These are phyloP conservation scores for Drosophila macrospina DNA, from an alignment of 2,888 invertebrate genomes.

Conservation along the genomic window DNA sequence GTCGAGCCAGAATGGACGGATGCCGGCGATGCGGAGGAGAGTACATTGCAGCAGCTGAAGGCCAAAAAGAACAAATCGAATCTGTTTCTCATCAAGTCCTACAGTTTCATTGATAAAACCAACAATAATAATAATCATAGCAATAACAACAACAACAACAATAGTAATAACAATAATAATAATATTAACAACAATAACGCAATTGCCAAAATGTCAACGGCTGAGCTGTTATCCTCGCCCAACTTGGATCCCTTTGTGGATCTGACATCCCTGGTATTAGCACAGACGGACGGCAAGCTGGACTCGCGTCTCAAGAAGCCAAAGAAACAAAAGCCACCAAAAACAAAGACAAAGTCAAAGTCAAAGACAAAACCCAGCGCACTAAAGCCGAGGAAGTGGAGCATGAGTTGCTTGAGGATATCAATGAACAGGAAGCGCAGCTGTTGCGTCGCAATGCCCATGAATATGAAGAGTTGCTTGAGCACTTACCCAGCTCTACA, in stretches of 20 bases:
- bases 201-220: conserved; percentile 16
- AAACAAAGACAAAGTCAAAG: conserved; percentile 24
- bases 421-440: conserved; percentile 35
- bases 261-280: conserved; percentile 42
- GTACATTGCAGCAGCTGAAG: conserved; percentile 60
- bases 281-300: conserved; percentile 21
- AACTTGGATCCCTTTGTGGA: conserved; percentile 48
- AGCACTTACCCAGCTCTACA: conserved; percentile 6
- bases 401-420: not conserved
- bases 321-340: conserved; percentile 30
- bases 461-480: conserved; percentile 47
- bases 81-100: conserved; percentile 73
- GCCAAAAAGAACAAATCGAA: conserved; percentile 77
- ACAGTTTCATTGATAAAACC: conserved; percentile 70
- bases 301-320: conserved; percentile 32
- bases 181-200: not conserved
- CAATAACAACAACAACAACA: conserved; percentile 30
- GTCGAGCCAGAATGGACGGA: conserved; percentile 21
- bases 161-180: conserved; percentile 12
- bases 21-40: conserved; percentile 30
- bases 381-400: not conserved
- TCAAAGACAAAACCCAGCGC: conserved; percentile 11
- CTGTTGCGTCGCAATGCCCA: conserved; percentile 43
- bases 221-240: conserved; percentile 40
- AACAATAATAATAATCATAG: conserved; percentile 24